Evolutionary conservation across 2,113 vertebrate species (phyloP).

Genomic region (Picathartes gymnocephalus): DNA sequence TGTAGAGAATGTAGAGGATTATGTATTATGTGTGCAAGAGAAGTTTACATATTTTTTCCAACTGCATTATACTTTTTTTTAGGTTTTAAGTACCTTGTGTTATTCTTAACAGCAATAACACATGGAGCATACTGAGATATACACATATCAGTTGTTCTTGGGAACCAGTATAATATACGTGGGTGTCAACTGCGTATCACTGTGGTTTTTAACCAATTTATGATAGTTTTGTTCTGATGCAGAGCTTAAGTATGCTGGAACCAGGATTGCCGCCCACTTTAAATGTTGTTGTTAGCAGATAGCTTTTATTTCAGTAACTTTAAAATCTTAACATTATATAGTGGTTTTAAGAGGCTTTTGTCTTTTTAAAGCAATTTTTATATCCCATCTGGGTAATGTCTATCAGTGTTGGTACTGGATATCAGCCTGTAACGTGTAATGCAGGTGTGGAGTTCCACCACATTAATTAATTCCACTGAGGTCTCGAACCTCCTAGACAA

Average conservation of each 20-base stretch:
- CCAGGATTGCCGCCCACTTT: slow-evolving; percentile 33
- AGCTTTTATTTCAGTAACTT: slow-evolving; percentile 37
- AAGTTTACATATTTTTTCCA: background rate
- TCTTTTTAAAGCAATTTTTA: background rate
- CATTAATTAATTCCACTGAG: background rate
- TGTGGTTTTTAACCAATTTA: slow-evolving; percentile 54
- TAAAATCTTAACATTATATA: background rate
- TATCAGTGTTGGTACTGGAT: background rate
- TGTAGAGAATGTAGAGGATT: background rate
- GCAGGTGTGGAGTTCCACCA: background rate
- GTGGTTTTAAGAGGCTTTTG: background rate
- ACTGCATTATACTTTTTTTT: background rate
- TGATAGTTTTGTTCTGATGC: slow-evolving; percentile 47
- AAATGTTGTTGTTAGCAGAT: slow-evolving; percentile 27
- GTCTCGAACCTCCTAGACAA: background rate
- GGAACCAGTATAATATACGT: slow-evolving; percentile 7
- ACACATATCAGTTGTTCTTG: slow-evolving; percentile 40
- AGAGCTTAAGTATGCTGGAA: slow-evolving; percentile 32
- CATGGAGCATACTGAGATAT: background rate
- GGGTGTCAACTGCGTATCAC: slow-evolving; percentile 24
- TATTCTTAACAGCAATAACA: slow-evolving; percentile 7
- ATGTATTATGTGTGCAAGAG: background rate
- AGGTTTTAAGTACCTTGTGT: background rate
- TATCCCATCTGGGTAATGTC: background rate
- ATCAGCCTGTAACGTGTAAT: background rate